A percentile compares a stretch with the other conserved stretches of the same genome.
Conservation (phyloP, 2,888 invertebrate species). For the Urechis unicinctus region DNA sequence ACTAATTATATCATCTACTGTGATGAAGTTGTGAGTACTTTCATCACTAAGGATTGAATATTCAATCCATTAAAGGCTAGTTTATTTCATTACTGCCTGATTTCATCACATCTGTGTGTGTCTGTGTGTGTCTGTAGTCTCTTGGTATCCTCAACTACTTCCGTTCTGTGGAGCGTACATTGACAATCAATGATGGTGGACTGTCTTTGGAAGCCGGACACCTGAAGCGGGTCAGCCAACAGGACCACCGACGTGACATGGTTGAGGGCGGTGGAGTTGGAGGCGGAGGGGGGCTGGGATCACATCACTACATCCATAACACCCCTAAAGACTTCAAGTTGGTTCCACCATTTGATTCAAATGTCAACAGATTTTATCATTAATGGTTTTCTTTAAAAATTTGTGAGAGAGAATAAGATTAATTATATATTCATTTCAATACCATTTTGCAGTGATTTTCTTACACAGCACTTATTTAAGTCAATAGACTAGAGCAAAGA, state of each 20-base stretch:
- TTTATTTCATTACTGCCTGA: neutral
- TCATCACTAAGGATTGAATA: too few species aligned
- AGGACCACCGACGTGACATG: conserved; percentile 37
- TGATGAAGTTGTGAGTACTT: too few species aligned
- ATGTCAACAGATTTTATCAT: too few species aligned
- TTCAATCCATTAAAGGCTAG: too few species aligned
- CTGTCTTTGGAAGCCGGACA: conserved; percentile 36
- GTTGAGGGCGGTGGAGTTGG: conserved; percentile 39
- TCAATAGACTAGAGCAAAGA: too few species aligned
- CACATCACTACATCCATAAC: conserved; percentile 47
- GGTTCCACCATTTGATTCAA: too few species aligned
- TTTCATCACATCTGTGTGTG: neutral
- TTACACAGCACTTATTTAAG: too few species aligned
- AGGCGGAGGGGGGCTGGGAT: conserved; percentile 43
- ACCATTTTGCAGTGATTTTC: too few species aligned
- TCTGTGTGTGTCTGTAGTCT: conserved; percentile 25
- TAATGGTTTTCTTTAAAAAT: too few species aligned
- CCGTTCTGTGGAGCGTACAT: conserved; percentile 48
- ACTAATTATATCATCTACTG: too few species aligned
- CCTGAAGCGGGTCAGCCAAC: conserved; percentile 32
- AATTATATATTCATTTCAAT: too few species aligned
- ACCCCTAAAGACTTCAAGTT: conserved; percentile 49
- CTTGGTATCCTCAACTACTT: conserved; percentile 48
- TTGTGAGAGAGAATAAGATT: too few species aligned
- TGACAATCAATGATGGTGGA: conserved; percentile 49